A percentile compares a stretch with the other conserved stretches of the same genome.
phyloP scores from a whole-genome alignment of 2,888 invertebrate species.

The Hypsopygia costalis region DNA sequence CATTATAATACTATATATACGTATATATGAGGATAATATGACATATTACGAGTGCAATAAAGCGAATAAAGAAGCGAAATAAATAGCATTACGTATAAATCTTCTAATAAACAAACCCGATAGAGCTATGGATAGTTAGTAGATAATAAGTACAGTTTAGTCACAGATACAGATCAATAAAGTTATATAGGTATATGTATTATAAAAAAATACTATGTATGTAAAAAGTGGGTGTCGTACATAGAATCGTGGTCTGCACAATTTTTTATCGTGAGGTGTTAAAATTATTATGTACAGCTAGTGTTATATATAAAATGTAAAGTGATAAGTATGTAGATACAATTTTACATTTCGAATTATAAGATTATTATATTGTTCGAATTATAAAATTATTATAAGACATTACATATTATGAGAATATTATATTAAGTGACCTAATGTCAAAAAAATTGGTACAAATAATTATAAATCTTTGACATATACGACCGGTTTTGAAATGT shows the following conservation, averaged over 20 bases:
- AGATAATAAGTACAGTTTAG: slow-evolving; percentile 14
- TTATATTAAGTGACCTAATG: too few species aligned
- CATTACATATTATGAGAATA: too few species aligned
- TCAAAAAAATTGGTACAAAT: too few species aligned
- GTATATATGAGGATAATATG: slow-evolving; percentile 24
- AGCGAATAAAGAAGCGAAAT: slow-evolving; percentile 58
- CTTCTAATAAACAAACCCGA: slow-evolving; percentile 43
- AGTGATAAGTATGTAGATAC: neutral
- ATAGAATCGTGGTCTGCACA: slow-evolving; percentile 33
- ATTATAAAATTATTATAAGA: too few species aligned
- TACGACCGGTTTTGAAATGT: too few species aligned
- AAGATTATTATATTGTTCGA: too few species aligned
- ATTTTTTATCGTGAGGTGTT: neutral
- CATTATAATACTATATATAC: slow-evolving; percentile 19
- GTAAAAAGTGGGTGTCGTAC: slow-evolving; percentile 32
- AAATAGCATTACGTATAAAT: slow-evolving; percentile 40
- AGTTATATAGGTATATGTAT: slow-evolving; percentile 7
- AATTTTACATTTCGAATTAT: too few species aligned
- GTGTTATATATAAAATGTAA: slow-evolving; percentile 3
- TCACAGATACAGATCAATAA: slow-evolving; percentile 11
- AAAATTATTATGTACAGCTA: slow-evolving; percentile 4
- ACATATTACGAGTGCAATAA: slow-evolving; percentile 42
- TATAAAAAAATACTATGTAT: slow-evolving; percentile 23
- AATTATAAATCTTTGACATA: too few species aligned
- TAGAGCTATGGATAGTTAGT: slow-evolving; percentile 33